Percentiles rank a stretch among this genome's conserved stretches.
phyloP scores from a whole-genome alignment of 2,113 vertebrate species.

The Coryphaenoides rupestris region DNA sequence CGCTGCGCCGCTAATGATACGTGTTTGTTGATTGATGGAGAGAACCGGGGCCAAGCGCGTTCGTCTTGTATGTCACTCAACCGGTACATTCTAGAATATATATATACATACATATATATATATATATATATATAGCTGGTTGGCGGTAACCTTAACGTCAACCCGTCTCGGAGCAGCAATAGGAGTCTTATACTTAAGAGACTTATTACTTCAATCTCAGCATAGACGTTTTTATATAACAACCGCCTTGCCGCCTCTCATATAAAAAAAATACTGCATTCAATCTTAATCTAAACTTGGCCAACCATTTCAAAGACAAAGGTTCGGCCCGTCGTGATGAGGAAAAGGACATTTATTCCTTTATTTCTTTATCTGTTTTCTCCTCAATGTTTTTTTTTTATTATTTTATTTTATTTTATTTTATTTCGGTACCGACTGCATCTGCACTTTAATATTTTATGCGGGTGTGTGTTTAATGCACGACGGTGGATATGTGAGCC shows the following conservation, averaged over 20 bases:
- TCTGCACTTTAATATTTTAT: conserved; percentile 71
- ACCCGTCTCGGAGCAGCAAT: conserved; percentile 54
- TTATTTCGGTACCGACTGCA: conserved; percentile 49
- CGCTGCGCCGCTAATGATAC: conserved; percentile 40
- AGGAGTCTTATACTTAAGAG: conserved; percentile 33
- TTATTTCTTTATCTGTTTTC: conserved; percentile 9
- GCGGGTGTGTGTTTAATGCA: conserved; percentile 65
- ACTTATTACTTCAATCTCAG: conserved; percentile 29
- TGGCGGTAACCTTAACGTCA: conserved; percentile 57
- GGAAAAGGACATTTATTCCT: conserved; percentile 22
- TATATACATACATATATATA: no score
- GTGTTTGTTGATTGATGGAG: conserved; percentile 61
- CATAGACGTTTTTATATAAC: conserved; percentile 15
- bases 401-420: conserved; percentile 12
- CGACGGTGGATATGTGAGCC: conserved; percentile 63
- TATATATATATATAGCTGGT: conserved; percentile 63
- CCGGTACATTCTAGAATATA: conserved; percentile 60
- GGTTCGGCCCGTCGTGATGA: conserved; percentile 20
- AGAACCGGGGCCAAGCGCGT: conserved; percentile 63
- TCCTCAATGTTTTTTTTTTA: no score
- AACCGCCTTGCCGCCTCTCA: conserved; percentile 20
- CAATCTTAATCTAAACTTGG: conserved; percentile 11
- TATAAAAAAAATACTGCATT: conserved; percentile 36
- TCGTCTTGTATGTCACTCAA: conserved; percentile 61
- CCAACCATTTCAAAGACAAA: no score